Conservation (phyloP, 2,113 vertebrate genomes). For the Phyllostomus hastatus region DNA sequence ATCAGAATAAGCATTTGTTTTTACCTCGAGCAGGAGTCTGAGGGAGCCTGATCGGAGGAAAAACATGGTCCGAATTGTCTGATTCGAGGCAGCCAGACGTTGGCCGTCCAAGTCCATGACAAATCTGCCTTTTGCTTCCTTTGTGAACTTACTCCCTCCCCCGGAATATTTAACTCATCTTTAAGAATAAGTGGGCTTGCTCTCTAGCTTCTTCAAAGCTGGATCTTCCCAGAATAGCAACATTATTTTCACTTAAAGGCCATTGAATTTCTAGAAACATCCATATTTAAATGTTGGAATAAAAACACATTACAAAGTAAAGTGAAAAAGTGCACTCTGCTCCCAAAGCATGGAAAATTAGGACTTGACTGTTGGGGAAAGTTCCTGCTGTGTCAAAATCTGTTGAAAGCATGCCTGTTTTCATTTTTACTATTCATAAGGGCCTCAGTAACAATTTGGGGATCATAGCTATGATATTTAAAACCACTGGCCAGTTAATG, state of each 20-base stretch:
- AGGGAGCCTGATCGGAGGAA: not conserved
- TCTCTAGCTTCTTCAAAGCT: slow-evolving; percentile 32
- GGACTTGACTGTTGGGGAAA: not conserved
- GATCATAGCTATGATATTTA: not conserved
- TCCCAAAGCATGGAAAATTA: slow-evolving; percentile 38
- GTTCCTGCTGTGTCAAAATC: not conserved
- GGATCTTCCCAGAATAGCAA: slow-evolving; percentile 35
- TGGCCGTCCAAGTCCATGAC: slow-evolving; percentile 48
- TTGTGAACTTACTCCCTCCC: slow-evolving; percentile 27
- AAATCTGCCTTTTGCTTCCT: slow-evolving; percentile 55
- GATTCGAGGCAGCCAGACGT: slow-evolving; percentile 36
- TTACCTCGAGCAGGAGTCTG: not conserved
- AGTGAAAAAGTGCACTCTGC: slow-evolving; percentile 26
- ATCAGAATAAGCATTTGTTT: slow-evolving; percentile 14
- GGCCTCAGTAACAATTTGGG: not conserved
- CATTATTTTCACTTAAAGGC: slow-evolving; percentile 51
- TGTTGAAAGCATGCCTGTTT: not conserved
- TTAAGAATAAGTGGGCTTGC: slow-evolving; percentile 45
- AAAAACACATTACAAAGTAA: slow-evolving; percentile 60
- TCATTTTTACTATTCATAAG: slow-evolving; percentile 8
- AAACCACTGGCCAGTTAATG: not conserved
- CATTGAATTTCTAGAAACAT: slow-evolving; percentile 57
- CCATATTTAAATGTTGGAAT: slow-evolving; percentile 47
- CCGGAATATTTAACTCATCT: slow-evolving; percentile 52
- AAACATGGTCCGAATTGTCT: not conserved